These are phyloP conservation scores for Sinocyclocheilus maitianheensis DNA, from an alignment of 2,113 vertebrate genomes.

Conservation along the genomic window DNA sequence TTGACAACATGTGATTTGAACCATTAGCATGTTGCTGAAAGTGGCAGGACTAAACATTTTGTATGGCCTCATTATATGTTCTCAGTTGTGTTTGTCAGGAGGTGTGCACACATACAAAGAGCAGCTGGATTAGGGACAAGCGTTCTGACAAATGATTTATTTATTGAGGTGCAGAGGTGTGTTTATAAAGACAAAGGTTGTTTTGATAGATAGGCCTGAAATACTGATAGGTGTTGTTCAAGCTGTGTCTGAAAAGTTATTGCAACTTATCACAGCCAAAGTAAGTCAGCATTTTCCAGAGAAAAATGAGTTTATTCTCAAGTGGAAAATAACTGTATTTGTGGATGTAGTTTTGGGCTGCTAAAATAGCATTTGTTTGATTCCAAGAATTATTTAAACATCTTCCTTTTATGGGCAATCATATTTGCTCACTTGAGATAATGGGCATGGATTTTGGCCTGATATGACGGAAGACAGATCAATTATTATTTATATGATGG, in stretches of 20 bases:
- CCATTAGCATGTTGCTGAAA: background rate
- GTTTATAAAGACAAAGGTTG: background rate
- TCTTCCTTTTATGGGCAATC: background rate
- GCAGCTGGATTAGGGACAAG: background rate
- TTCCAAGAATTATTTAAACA: background rate
- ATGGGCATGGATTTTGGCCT: background rate
- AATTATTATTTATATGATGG: background rate
- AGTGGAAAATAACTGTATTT: background rate
- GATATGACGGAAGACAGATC: background rate
- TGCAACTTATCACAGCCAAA: background rate
- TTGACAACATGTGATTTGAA: background rate
- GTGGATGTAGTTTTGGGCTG: background rate
- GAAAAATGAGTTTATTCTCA: background rate
- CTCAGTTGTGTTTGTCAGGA: background rate
- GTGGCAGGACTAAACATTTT: background rate
- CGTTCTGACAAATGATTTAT: background rate
- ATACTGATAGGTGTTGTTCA: background rate
- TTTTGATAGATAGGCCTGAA: conserved; percentile 2
- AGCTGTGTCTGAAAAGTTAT: conserved; percentile 9
- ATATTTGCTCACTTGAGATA: background rate
- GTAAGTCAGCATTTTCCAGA: background rate
- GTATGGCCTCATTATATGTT: background rate
- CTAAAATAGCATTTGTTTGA: background rate
- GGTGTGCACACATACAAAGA: background rate
- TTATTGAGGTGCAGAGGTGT: background rate